phyloP scores from a whole-genome alignment of 2,888 invertebrate genomes.

The Anagyrus pseudococci region DNA sequence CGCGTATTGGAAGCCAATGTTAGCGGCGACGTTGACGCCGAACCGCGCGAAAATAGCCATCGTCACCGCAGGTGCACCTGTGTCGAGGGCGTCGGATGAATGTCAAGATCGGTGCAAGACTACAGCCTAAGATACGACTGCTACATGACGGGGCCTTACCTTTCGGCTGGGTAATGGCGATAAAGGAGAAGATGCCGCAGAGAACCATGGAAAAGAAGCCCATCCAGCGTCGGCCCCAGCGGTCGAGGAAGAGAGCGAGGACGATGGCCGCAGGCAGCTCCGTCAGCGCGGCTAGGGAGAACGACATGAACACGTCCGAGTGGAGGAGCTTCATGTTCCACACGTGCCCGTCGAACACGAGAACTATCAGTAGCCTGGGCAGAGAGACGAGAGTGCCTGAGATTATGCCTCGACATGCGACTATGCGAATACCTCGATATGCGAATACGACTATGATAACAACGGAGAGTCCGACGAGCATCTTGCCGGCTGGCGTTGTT shows the following conservation, averaged over 20 bases:
- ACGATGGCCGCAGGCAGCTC: constrained; percentile 86
- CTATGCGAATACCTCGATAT: too few relatives aligned
- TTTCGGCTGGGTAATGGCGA: constrained; percentile 77
- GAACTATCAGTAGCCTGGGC: constrained; percentile 76
- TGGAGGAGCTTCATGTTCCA: constrained; percentile 86
- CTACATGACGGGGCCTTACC: constrained; percentile 66
- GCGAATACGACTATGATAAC: too few relatives aligned
- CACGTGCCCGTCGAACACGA: constrained; percentile 88
- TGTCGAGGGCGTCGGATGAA: neutral
- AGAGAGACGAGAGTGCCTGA: too few relatives aligned
- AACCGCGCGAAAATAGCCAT: constrained; percentile 85
- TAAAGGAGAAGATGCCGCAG: constrained; percentile 80
- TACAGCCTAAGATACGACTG: neutral
- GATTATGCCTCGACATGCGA: too few relatives aligned
- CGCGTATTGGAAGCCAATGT: constrained; percentile 89
- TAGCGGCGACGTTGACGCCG: constrained; percentile 87
- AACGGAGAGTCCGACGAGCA: too few relatives aligned
- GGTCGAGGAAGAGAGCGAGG: constrained; percentile 77
- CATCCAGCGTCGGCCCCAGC: constrained; percentile 85
- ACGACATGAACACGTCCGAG: constrained; percentile 81
- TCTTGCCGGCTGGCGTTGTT: too few relatives aligned
- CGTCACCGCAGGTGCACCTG: constrained; percentile 76
- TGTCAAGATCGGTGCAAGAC: neutral
- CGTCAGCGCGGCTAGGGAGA: constrained; percentile 82
- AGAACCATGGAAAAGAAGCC: constrained; percentile 82